Evolutionary conservation across 2,888 invertebrate genomes (phyloP).

Genomic region (Apotomis capreana): DNA sequence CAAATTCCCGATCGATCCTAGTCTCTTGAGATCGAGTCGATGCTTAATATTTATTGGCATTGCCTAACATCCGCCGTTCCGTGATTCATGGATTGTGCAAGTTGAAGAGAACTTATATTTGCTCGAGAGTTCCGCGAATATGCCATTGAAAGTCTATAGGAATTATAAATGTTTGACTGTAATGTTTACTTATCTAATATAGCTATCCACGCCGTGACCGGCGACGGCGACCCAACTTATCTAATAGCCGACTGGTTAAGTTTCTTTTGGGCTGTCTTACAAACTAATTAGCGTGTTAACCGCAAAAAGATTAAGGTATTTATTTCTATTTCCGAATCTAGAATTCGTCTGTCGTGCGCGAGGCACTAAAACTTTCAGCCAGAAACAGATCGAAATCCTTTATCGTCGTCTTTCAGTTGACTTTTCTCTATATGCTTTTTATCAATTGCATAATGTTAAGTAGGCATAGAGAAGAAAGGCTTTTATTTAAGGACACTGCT

Average conservation of each 20-base stretch:
- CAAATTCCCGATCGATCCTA: slow-evolving; percentile 9
- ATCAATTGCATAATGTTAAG: no score
- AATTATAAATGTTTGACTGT: slow-evolving; percentile 22
- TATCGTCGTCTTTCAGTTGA: no score
- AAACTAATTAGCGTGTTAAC: neutral
- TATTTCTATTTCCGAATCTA: no score
- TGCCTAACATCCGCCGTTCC: slow-evolving; percentile 60
- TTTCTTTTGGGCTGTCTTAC: neutral
- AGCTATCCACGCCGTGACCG: no score
- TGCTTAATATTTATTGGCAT: slow-evolving; percentile 63
- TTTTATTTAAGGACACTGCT: no score
- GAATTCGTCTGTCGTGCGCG: no score
- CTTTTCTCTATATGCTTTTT: no score
- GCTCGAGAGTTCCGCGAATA: slow-evolving; percentile 41
- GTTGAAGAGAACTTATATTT: slow-evolving; percentile 46
- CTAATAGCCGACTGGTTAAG: neutral
- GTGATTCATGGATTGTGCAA: slow-evolving; percentile 64
- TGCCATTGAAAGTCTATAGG: slow-evolving; percentile 19
- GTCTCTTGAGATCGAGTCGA: slow-evolving; percentile 40
- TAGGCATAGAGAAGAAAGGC: no score
- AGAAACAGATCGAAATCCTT: no score
- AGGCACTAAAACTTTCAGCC: no score
- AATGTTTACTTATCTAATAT: slow-evolving; percentile 14
- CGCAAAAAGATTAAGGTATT: neutral
- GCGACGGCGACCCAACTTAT: neutral